Evolutionary conservation across 2,888 invertebrate genomes (phyloP).

Genomic region (Caenorhabditis wallacei): DNA sequence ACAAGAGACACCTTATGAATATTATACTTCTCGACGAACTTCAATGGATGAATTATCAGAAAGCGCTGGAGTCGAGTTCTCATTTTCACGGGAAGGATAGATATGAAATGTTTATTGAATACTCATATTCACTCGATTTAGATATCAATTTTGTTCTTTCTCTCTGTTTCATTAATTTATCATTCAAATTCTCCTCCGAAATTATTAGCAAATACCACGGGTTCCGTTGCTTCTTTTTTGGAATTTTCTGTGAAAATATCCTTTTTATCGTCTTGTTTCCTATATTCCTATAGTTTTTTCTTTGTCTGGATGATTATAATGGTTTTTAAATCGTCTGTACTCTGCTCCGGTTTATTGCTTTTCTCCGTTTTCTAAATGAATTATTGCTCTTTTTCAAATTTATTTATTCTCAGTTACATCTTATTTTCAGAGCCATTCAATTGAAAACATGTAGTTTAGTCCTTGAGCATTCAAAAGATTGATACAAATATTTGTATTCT

Average conservation of each 20-base stretch:
- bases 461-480: no score
- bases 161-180: slow-evolving; percentile 9
- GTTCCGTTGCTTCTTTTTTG: slow-evolving; percentile 6
- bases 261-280: neutral
- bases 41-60: slow-evolving; percentile 76
- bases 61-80: slow-evolving; percentile 54
- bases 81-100: slow-evolving; percentile 40
- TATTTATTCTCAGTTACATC: no score
- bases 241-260: slow-evolving; percentile 27
- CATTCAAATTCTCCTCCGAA: neutral
- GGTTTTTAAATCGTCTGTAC: slow-evolving; percentile 5
- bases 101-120: slow-evolving; percentile 1
- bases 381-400: neutral
- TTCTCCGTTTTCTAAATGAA: slow-evolving; percentile 25
- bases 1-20: slow-evolving; percentile 74
- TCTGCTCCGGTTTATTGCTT: slow-evolving; percentile 22
- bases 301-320: neutral
- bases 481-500: no score
- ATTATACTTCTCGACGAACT: slow-evolving; percentile 74
- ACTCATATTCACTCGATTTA: neutral
- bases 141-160: slow-evolving; percentile 22
- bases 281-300: neutral
- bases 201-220: slow-evolving; percentile 22
- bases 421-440: no score
- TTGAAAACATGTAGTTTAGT: no score